Percentiles rank a stretch among this genome's conserved stretches.
These are phyloP conservation scores for Drosophila suboccidentalis DNA, from an alignment of 2,888 invertebrate genomes.

Conservation along the genomic window DNA sequence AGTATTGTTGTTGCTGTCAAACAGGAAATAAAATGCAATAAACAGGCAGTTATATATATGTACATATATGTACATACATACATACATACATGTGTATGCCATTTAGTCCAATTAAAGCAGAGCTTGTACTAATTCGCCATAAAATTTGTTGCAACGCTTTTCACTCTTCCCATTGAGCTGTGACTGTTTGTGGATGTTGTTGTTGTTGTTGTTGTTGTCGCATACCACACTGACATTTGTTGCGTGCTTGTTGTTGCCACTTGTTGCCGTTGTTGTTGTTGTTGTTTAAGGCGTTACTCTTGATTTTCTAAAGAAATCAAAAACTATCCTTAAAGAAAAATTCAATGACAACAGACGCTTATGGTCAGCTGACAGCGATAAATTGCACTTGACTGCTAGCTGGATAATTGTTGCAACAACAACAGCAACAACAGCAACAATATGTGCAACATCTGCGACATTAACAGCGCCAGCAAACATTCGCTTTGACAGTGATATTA, in stretches of 20 bases:
- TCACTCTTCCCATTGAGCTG: conserved; percentile 50
- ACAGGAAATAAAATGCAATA: conserved; percentile 43
- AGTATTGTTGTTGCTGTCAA: conserved; percentile 20
- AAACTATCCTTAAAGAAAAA: conserved; percentile 60
- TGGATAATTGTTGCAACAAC: conserved; percentile 17
- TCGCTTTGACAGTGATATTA: conserved; percentile 44
- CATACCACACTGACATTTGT: conserved; percentile 61
- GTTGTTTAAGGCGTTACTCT: conserved; percentile 44
- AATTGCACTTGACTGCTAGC: conserved; percentile 10
- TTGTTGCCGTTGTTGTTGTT: conserved; percentile 9
- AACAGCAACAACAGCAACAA: conserved; percentile 14
- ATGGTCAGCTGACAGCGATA: conserved; percentile 33
- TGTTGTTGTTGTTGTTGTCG: conserved; percentile 20
- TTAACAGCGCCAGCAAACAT: too few relatives aligned
- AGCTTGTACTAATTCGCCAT: conserved; percentile 78
- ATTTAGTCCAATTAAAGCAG: conserved; percentile 67
- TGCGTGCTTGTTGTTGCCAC: conserved; percentile 57
- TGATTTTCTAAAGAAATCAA: conserved; percentile 68
- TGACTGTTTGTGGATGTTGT: conserved; percentile 17
- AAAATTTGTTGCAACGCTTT: conserved; percentile 59
- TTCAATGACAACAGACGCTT: conserved; percentile 18
- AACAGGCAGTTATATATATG: conserved; percentile 1
- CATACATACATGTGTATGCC: conserved; percentile 9
- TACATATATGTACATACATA: conserved; percentile 1
- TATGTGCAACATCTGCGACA: conserved; percentile 14